Conservation (phyloP, 2,113 vertebrate genomes). For the Oxygymnocypris stewartii region DNA sequence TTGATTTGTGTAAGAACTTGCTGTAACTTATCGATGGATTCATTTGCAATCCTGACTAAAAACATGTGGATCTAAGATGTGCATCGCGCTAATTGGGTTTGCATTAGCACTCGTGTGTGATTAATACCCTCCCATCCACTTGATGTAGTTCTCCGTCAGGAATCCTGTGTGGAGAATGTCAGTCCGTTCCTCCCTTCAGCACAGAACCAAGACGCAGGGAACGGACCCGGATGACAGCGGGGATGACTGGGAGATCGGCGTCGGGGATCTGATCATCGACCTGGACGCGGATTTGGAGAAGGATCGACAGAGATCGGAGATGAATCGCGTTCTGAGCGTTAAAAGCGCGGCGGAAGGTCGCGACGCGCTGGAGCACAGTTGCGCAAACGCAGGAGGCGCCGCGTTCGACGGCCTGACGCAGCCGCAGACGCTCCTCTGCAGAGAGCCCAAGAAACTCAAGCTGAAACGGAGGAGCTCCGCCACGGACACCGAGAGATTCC, state of each 20-base stretch:
- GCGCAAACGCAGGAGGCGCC: slow-evolving; percentile 79
- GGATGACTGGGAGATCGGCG: slow-evolving; percentile 98
- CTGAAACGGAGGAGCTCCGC: slow-evolving; percentile 89
- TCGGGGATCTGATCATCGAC: slow-evolving; percentile 96
- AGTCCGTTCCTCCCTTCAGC: slow-evolving; percentile 53
- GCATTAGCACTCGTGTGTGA: slow-evolving; percentile 1
- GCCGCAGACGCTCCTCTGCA: slow-evolving; percentile 86
- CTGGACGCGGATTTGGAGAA: slow-evolving; percentile 93
- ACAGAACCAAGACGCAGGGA: slow-evolving; percentile 74
- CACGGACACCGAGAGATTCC: slow-evolving; percentile 87
- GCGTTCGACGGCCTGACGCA: slow-evolving; percentile 89
- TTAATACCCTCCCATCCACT: slow-evolving; percentile 58
- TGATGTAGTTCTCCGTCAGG: slow-evolving; percentile 56
- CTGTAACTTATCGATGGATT: neutral
- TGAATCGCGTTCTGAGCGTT: slow-evolving; percentile 85
- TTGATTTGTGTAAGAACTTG: neutral
- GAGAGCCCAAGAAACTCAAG: slow-evolving; percentile 92
- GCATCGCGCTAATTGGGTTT: neutral
- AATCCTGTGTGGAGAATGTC: slow-evolving; percentile 57
- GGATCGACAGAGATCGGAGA: slow-evolving; percentile 93
- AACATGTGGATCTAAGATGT: slow-evolving; percentile 10
- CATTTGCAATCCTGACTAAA: neutral
- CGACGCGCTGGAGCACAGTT: slow-evolving; percentile 80
- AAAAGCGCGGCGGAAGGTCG: slow-evolving; percentile 83
- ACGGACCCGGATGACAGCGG: slow-evolving; percentile 97